Conservation (phyloP, 2,888 invertebrate species). For the Drosophila phalerata region DNA sequence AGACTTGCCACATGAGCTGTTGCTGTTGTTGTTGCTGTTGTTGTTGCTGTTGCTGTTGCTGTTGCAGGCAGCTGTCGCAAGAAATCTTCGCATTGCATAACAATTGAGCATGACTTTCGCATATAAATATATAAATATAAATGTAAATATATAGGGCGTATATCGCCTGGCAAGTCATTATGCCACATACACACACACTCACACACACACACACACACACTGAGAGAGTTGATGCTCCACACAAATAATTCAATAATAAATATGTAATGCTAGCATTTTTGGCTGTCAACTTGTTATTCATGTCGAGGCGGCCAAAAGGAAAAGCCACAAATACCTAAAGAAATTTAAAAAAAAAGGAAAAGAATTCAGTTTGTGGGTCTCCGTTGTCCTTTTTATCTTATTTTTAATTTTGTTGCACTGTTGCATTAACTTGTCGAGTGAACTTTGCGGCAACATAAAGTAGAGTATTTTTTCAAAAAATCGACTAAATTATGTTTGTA, state of each 20-base stretch:
- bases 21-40: not conserved
- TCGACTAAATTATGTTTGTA: too few species aligned
- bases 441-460: not conserved
- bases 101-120: slow-evolving; percentile 49
- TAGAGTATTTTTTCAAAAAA: not conserved
- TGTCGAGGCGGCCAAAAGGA: slow-evolving; percentile 41
- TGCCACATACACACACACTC: slow-evolving; percentile 25
- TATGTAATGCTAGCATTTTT: slow-evolving; percentile 59
- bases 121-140: slow-evolving; percentile 8
- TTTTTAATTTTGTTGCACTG: not conserved
- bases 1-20: slow-evolving; percentile 51
- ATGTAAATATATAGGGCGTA: slow-evolving; percentile 12
- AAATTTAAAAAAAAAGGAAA: slow-evolving; percentile 8
- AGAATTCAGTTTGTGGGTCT: slow-evolving; percentile 10
- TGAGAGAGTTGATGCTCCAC: slow-evolving; percentile 10
- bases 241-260: slow-evolving; percentile 59
- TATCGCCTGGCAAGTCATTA: slow-evolving; percentile 38
- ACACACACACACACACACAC: slow-evolving; percentile 22
- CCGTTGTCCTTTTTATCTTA: slow-evolving; percentile 2
- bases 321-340: slow-evolving; percentile 15
- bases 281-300: slow-evolving; percentile 72
- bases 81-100: slow-evolving; percentile 66
- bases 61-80: slow-evolving; percentile 30
- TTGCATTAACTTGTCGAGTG: slow-evolving; percentile 2
- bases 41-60: slow-evolving; percentile 15